Percentiles rank a stretch among this genome's conserved stretches.
Conservation (phyloP, 2,113 vertebrate genomes). For the Brachyhypopomus occidentalis region DNA sequence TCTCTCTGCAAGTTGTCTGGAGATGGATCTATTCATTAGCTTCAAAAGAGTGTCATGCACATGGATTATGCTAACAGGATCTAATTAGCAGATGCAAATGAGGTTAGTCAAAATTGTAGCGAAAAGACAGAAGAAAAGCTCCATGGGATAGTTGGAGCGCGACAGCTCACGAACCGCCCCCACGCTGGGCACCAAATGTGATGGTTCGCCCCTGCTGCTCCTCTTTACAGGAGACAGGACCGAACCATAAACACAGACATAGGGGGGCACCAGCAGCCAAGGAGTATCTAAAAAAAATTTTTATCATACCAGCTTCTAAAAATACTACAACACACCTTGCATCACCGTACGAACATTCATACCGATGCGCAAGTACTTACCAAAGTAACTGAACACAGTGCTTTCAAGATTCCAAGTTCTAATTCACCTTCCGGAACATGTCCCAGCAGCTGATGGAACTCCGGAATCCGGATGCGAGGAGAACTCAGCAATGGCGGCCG, state of each 20-base stretch:
- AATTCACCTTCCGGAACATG: slow-evolving; percentile 48
- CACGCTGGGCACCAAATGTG: slow-evolving; percentile 84
- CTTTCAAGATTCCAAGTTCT: slow-evolving; percentile 28
- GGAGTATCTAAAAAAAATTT: slow-evolving; percentile 24
- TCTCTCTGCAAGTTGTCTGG: slow-evolving; percentile 78
- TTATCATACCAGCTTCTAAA: slow-evolving; percentile 33
- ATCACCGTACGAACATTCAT: background rate
- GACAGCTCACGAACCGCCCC: slow-evolving; percentile 80
- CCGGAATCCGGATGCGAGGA: slow-evolving; percentile 73
- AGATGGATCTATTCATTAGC: slow-evolving; percentile 86
- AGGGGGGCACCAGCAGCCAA: slow-evolving; percentile 52
- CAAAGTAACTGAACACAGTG: background rate
- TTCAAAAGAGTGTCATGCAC: slow-evolving; percentile 83
- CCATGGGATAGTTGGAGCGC: slow-evolving; percentile 81
- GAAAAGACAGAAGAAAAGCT: slow-evolving; percentile 80
- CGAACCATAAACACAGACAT: slow-evolving; percentile 72
- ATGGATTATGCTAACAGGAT: slow-evolving; percentile 86
- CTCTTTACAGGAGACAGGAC: slow-evolving; percentile 75
- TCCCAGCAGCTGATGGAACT: slow-evolving; percentile 71
- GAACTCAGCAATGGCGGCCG: slow-evolving; percentile 76
- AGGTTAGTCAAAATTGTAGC: slow-evolving; percentile 78
- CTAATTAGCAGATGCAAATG: slow-evolving; percentile 87
- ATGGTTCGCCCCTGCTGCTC: slow-evolving; percentile 84
- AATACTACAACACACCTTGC: slow-evolving; percentile 10
- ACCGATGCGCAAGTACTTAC: background rate